Percentiles rank a stretch among this genome's conserved stretches.
Conservation (phyloP, 2,113 vertebrate genomes). For the Cephalopholis sonnerati region DNA sequence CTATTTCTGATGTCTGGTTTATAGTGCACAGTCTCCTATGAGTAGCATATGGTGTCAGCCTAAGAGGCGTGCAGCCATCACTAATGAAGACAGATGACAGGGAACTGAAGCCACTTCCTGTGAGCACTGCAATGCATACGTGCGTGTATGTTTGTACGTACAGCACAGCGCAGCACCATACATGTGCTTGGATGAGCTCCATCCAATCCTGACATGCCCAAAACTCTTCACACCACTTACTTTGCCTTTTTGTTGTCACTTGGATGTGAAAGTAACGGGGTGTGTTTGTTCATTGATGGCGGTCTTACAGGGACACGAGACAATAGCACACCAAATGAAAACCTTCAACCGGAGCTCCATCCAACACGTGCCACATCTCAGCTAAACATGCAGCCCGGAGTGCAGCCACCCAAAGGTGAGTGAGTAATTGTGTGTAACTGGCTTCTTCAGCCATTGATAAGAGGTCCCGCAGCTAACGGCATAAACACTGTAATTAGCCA, state of each 20-base stretch:
- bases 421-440: slow-evolving; percentile 68
- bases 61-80: slow-evolving; percentile 82
- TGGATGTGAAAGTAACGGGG: slow-evolving; percentile 2
- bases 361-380: slow-evolving; percentile 72
- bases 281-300: slow-evolving; percentile 19
- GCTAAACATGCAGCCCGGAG: slow-evolving; percentile 57
- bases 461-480: slow-evolving; percentile 55
- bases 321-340: slow-evolving; percentile 82
- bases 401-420: slow-evolving; percentile 80
- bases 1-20: slow-evolving; percentile 65
- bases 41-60: slow-evolving; percentile 83
- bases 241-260: slow-evolving; percentile 16
- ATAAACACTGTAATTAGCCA: slow-evolving; percentile 76
- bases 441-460: slow-evolving; percentile 62
- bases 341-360: slow-evolving; percentile 82
- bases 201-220: slow-evolving; percentile 33
- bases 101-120: slow-evolving; percentile 73
- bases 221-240: not conserved
- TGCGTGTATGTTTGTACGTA: slow-evolving; percentile 55
- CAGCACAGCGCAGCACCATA: not conserved
- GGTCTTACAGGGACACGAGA: slow-evolving; percentile 88
- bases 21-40: slow-evolving; percentile 67
- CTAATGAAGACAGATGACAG: slow-evolving; percentile 87
- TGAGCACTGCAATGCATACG: slow-evolving; percentile 43
- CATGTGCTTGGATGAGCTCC: slow-evolving; percentile 36